Evolutionary conservation across 30 jellyfish, hydroid and myxozoan species (phyloP).

Genomic region (Hydra vulgaris): DNA sequence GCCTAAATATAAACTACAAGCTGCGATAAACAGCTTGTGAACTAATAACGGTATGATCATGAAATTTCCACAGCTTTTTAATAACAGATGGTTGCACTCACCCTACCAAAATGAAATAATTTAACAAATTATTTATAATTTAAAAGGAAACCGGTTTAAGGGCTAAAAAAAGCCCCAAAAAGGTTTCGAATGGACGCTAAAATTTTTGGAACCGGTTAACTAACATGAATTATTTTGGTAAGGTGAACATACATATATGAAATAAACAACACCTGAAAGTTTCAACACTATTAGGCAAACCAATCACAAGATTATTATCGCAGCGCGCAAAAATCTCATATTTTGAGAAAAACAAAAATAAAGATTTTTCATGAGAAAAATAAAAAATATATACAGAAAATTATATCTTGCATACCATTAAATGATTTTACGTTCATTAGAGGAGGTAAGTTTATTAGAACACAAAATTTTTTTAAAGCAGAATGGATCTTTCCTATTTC

Average conservation of each 20-base stretch:
- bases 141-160: not conserved
- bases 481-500: not conserved
- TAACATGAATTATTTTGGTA: not conserved
- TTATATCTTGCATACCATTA: not conserved
- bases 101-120: not conserved
- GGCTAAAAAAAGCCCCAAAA: not conserved
- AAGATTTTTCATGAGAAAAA: not conserved
- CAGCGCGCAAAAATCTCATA: not conserved
- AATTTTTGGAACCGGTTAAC: not conserved
- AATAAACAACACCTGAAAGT: not conserved
- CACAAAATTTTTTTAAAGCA: slow-evolving; percentile 4
- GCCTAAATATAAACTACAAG: too few species aligned
- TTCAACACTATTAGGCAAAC: not conserved
- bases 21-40: too few species aligned
- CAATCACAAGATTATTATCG: not conserved
- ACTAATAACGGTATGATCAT: too few species aligned
- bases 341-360: too few species aligned
- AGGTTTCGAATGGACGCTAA: not conserved
- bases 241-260: not conserved
- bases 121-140: too few species aligned
- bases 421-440: slow-evolving; percentile 2
- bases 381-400: not conserved
- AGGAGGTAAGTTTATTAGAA: slow-evolving; percentile 2
- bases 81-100: too few species aligned
- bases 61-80: too few species aligned